phyloP scores from a whole-genome alignment of 2,888 invertebrate species.

The Caenorhabditis doughertyi region DNA sequence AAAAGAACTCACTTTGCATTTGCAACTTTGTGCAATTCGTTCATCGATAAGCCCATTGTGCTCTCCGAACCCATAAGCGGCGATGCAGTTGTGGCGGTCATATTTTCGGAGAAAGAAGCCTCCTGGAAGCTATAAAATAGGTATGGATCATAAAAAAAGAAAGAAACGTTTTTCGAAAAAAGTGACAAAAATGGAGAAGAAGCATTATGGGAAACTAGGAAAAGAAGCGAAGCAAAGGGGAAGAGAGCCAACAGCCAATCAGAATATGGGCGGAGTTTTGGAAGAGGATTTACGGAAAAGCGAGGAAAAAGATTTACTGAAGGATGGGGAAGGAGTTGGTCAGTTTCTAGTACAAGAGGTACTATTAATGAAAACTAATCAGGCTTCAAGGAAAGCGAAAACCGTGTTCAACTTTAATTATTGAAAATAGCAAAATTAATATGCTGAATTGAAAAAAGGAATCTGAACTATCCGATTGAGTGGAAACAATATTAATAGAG shows the following conservation, averaged over 20 bases:
- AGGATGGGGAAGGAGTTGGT: neutral
- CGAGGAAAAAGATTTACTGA: neutral
- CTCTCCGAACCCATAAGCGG: constrained; percentile 24
- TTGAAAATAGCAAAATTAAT: no score
- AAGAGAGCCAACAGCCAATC: constrained; percentile 21
- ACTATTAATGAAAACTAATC: no score
- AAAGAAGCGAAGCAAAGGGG: neutral
- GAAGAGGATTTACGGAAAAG: constrained; percentile 5
- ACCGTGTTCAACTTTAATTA: no score
- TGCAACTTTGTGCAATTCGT: constrained; percentile 67
- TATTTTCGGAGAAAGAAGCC: constrained; percentile 2
- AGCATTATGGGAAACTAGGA: no score
- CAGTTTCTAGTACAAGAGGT: neutral
- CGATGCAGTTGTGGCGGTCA: constrained; percentile 31
- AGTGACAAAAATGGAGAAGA: neutral
- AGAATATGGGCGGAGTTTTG: constrained; percentile 51
- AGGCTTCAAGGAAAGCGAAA: no score
- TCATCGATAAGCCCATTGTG: constrained; percentile 27
- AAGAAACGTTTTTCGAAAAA: constrained; percentile 3
- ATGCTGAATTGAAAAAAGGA: no score
- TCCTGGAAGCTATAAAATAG: constrained; percentile 5
- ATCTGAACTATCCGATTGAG: no score
- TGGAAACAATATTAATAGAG: no score
- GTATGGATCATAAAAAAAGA: constrained; percentile 11
- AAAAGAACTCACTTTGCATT: constrained; percentile 70